Base-by-base conservation (phyloP, 2,113 vertebrate species). In the Tupaia chinensis region DNA sequence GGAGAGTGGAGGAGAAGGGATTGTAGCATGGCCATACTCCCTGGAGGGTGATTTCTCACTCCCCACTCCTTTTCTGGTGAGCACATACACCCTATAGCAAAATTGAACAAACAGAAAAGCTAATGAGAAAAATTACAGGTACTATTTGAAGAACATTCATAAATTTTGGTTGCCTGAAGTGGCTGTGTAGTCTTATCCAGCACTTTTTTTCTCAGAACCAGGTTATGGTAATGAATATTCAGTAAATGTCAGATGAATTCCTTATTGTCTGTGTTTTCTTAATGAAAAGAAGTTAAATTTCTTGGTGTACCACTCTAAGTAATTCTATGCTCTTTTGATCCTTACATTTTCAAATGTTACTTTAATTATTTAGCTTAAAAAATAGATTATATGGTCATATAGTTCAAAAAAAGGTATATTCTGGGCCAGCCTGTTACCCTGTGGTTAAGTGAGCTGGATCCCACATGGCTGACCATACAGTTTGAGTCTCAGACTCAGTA, bases 281-380 rank as follows among this genome's bases (percentile, higher is more conserved):
- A 87, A 4, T 87, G 29, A 94, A 77, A 96, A 94, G 81, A 54
- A 83, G 34, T 56, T 65, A 63, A 56, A 78, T 82, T 72, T 89
- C 7, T 93, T 78, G 19, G 11, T 78, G 14, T 77, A 25, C 63
- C 78, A 34, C 29, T 92, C 34, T 87, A 61, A 69, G 29, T 93
- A 72, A 73, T 91, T 72, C 44, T 78, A 56, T 25, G 54, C 11
- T 44, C 19, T 29, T 61, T 94, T 78, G n/a, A 83, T 72, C 56
- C 53, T 77, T 89, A 34, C n/a, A 90, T 60, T 89, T 80, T n/a
- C 23, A 20, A 32, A 14, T 91, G 7, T 72, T 66, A 63, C 54
- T 87, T 92, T 61, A 58, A 53, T 79, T 86, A 56, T 73, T 94
- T 76, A 68, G 54, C 79, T 78, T 89, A 77, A 20, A 66, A 89